These are phyloP conservation scores for Hirudinaria manillensis DNA, from an alignment of 2,888 invertebrate genomes.

Conservation along the genomic window DNA sequence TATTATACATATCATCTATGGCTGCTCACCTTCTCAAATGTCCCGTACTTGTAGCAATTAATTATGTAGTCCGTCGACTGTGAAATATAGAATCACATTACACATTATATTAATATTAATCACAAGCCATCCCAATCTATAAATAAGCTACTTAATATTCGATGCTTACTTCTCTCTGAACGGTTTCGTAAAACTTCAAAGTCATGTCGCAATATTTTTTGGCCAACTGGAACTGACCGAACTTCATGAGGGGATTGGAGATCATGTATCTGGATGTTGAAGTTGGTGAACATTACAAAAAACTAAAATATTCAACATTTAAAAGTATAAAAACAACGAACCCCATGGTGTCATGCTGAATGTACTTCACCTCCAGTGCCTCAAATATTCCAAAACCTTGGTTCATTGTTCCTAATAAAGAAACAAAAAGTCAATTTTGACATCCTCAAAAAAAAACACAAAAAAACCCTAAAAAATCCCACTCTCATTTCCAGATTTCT, in stretches of 20 bases:
- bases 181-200: constrained; percentile 65
- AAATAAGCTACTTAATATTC: neutral
- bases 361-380: constrained; percentile 80
- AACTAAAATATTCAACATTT: no score
- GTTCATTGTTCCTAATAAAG: constrained; percentile 63
- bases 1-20: neutral
- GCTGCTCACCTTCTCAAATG: constrained; percentile 68
- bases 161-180: constrained; percentile 3
- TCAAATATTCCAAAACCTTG: constrained; percentile 71
- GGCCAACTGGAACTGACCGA: constrained; percentile 68
- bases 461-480: no score
- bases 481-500: no score
- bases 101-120: no score
- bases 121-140: no score
- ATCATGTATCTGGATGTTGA: constrained; percentile 47
- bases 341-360: constrained; percentile 85
- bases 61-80: constrained; percentile 85
- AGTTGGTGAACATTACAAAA: constrained; percentile 34
- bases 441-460: neutral
- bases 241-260: constrained; percentile 66
- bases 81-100: constrained; percentile 41
- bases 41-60: constrained; percentile 86
- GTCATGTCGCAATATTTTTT: constrained; percentile 69
- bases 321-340: constrained; percentile 55
- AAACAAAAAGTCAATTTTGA: neutral